Evolutionary conservation across 2,797 vertebrate species (phyloP).

Genomic region (Toxotes lorentzi): DNA sequence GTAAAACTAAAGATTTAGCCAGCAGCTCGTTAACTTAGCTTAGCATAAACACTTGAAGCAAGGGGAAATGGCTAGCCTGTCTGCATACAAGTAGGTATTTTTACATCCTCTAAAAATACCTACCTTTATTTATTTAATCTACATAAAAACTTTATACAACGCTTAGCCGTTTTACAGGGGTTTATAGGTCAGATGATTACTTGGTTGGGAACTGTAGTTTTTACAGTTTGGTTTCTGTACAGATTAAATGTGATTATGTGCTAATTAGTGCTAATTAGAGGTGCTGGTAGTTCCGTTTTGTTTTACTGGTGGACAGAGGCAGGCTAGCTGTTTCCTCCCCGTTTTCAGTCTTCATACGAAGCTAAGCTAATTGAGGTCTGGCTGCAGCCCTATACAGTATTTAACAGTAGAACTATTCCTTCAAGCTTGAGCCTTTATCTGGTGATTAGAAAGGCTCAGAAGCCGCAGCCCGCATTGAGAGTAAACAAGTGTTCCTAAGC

Average conservation of each 20-base stretch:
- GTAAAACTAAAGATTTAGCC: not conserved
- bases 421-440: conserved; percentile 4
- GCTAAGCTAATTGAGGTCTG: not conserved
- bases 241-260: not conserved
- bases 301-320: not conserved
- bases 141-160: not conserved
- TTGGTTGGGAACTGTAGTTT: not conserved
- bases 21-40: not conserved
- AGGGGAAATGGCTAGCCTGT: not conserved
- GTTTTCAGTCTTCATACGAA: not conserved
- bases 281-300: not conserved
- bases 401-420: not conserved
- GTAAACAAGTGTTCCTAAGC: conserved; percentile 35
- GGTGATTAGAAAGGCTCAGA: conserved; percentile 8
- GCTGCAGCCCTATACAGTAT: not conserved
- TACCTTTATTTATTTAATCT: conserved; percentile 1
- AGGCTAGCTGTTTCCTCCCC: not conserved
- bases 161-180: not conserved
- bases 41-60: not conserved
- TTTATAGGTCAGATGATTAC: not conserved
- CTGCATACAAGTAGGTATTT: too few species aligned
- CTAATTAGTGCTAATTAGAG: conserved; percentile 10
- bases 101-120: too few species aligned
- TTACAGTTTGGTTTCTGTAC: not conserved
- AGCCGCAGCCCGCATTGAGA: conserved; percentile 23